Conservation (phyloP, 2,888 invertebrate genomes). For the Pollenia amentaria region DNA sequence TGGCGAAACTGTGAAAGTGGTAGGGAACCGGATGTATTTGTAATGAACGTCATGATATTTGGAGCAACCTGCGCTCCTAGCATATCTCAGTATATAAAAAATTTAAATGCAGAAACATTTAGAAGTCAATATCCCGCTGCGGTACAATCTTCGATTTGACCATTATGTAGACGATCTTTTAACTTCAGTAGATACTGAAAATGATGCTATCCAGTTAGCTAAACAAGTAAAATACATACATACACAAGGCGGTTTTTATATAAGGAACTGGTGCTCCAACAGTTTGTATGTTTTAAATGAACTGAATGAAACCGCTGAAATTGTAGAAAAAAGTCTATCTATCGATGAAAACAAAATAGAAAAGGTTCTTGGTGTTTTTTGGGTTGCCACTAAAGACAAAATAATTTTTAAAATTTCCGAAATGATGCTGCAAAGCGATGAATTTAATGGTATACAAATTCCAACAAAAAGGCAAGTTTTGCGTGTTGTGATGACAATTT, state of each 20-base stretch:
- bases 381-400: slow-evolving; percentile 42
- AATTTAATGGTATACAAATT: slow-evolving; percentile 1
- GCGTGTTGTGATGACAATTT: slow-evolving; percentile 17
- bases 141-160: background rate
- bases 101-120: background rate
- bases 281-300: slow-evolving; percentile 76
- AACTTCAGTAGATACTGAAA: slow-evolving; percentile 74
- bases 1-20: slow-evolving; percentile 31
- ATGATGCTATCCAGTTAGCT: slow-evolving; percentile 65
- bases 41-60: slow-evolving; percentile 36
- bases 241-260: slow-evolving; percentile 63
- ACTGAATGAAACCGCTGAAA: slow-evolving; percentile 8
- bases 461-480: slow-evolving; percentile 41
- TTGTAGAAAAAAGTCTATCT: background rate
- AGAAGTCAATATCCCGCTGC: slow-evolving; percentile 8
- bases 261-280: slow-evolving; percentile 4
- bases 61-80: too few relatives aligned
- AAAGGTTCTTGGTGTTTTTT: slow-evolving; percentile 58
- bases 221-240: slow-evolving; percentile 50
- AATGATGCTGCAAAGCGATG: background rate
- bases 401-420: slow-evolving; percentile 52
- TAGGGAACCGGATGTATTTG: slow-evolving; percentile 36
- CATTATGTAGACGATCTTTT: slow-evolving; percentile 78
- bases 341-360: slow-evolving; percentile 3
- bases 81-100: too few relatives aligned